Conservation (phyloP, 1,140 invertebrate genomes). For the Caerostris darwini region DNA sequence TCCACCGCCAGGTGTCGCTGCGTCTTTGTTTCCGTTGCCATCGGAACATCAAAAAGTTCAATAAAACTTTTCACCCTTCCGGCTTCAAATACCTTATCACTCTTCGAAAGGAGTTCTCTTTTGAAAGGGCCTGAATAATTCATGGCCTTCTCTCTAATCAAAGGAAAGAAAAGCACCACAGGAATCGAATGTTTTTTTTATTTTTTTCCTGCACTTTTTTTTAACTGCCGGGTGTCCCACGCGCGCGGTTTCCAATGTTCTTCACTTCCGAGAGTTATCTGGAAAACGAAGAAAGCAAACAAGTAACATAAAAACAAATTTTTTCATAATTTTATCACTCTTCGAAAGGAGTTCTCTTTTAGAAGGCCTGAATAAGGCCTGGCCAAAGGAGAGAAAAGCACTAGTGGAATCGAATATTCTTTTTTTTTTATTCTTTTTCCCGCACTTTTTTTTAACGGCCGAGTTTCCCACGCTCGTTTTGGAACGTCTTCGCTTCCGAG, state of each 20-base stretch:
- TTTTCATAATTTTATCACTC: constrained; percentile 3
- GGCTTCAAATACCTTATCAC: constrained; percentile 17
- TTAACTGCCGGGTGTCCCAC: background rate
- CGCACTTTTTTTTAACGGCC: no score
- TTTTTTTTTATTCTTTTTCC: no score
- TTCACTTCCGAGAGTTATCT: background rate
- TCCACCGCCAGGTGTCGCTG: background rate
- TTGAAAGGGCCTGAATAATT: background rate
- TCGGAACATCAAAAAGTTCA: constrained; percentile 11
- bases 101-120: constrained; percentile 1
- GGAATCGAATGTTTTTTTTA: background rate
- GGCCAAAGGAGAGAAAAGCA: background rate
- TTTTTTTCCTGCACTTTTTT: background rate
- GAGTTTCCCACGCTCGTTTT: no score
- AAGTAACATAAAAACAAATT: background rate
- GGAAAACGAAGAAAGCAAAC: background rate
- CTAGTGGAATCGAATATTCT: background rate
- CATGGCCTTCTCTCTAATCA: background rate
- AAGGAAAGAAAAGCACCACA: background rate
- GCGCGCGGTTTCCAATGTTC: background rate
- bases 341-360: constrained; percentile 24
- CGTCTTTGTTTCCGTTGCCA: constrained; percentile 6
- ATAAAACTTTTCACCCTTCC: background rate
- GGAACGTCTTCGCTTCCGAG: no score
- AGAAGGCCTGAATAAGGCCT: background rate